Evolutionary conservation across 1,140 invertebrate species (phyloP).

Genomic region (Plectrocnemia conspersa): DNA sequence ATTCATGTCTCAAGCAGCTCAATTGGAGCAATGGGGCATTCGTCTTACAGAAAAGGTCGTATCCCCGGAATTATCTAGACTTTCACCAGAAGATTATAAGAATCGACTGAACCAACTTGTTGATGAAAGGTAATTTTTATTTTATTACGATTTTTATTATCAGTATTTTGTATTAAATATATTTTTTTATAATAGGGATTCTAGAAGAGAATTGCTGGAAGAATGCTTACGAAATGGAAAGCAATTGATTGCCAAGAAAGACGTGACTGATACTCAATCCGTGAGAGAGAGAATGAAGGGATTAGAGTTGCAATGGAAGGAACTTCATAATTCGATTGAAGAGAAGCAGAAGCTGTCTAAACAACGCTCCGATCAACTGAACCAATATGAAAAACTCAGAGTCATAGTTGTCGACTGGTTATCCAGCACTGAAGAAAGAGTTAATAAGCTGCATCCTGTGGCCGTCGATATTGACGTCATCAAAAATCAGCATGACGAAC

Average conservation of each 20-base stretch:
- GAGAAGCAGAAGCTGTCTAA: slow-evolving; percentile 80
- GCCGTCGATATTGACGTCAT: slow-evolving; percentile 83
- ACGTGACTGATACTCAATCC: slow-evolving; percentile 79
- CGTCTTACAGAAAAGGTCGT: slow-evolving; percentile 73
- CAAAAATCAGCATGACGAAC: slow-evolving; percentile 76
- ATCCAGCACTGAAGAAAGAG: slow-evolving; percentile 68
- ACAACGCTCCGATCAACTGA: slow-evolving; percentile 75
- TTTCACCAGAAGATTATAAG: slow-evolving; percentile 66
- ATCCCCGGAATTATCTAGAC: slow-evolving; percentile 62
- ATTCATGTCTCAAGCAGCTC: slow-evolving; percentile 65
- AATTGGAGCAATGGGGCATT: slow-evolving; percentile 67
- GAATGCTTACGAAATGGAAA: slow-evolving; percentile 76
- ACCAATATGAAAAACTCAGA: slow-evolving; percentile 78
- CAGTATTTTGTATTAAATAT: too few relatives aligned
- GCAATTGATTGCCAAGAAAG: slow-evolving; percentile 78
- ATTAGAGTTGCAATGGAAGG: slow-evolving; percentile 83
- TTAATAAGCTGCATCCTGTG: slow-evolving; percentile 70
- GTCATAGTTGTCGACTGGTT: slow-evolving; percentile 78
- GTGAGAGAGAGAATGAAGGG: slow-evolving; percentile 85
- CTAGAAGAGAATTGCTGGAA: slow-evolving; percentile 61
- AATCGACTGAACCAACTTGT: slow-evolving; percentile 56
- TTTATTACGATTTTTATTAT: too few relatives aligned
- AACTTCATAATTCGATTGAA: slow-evolving; percentile 71
- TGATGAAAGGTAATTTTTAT: slow-evolving; percentile 40
- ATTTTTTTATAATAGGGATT: slow-evolving; percentile 38